Evolutionary conservation across 2,797 vertebrate genomes (phyloP), one percentile per base, ranked within the genome.

Genomic region (Parauchenoglanis ngamensis): DNA sequence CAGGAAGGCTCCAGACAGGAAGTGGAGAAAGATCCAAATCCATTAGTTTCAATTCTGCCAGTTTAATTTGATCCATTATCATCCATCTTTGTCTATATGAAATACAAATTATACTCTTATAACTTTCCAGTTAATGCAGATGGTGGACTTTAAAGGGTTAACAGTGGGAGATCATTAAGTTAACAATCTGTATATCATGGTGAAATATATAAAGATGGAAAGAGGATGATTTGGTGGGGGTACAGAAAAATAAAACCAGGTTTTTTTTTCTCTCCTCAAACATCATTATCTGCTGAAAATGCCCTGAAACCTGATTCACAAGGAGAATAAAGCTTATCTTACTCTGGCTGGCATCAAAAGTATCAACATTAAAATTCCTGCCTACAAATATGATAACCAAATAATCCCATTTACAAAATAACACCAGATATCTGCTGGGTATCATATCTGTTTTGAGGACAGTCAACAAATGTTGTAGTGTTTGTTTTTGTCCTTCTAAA

Each of bases 251-350:
- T 28, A 63, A 63, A 57, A 81, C 11, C 19, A 77, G 15, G 13
- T 15, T 73, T 70, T 54, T 54, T n/a, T 28, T 23, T 79, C 40
- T 13, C 10, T 40, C 21, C 25, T 49, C 2, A 81, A 63, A 63
- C 23, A 1, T 46, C 59, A 63, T 63, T 63, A 82, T 46, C 40
- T 46, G 7, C 40, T 52, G 28, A 52, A 83, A 83, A 65, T 52
- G 61, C 44, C 35, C 44, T 67, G 44, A 83, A 83, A 83, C 44
- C 35, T 28, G 54, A 76, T 61, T 83, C 44, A 12, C 25, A 67
- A 52, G 80, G 80, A 83, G 44, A 67, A 52, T 61, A 46, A 81
- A 63, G 57, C 35, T 85, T 63, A 76, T 78, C 73, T 54, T 31
- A 21, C 17, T 82, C 59, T 8, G 61, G 25, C 17, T 67, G 44